A percentile compares a stretch with the other conserved stretches of the same genome.
These are phyloP conservation scores for Ptychoptera contaminata DNA, from an alignment of 2,888 invertebrate genomes.

Conservation along the genomic window DNA sequence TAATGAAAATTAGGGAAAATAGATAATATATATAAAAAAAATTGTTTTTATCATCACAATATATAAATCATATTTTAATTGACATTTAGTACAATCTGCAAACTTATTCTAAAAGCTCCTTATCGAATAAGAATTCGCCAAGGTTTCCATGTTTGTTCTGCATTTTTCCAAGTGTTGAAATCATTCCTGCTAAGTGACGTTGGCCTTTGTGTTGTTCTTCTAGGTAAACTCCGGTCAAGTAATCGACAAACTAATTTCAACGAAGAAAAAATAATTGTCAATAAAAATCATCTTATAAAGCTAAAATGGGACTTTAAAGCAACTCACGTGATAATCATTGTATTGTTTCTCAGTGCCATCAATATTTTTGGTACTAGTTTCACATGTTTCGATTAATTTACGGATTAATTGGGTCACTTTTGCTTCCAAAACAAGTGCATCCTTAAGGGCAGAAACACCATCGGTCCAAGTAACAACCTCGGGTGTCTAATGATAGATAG, in stretches of 20 bases:
- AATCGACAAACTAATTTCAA: conserved; percentile 50
- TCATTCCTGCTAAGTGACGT: conserved; percentile 64
- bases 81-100: too few relatives aligned
- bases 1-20: too few relatives aligned
- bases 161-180: conserved; percentile 61
- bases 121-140: conserved; percentile 75
- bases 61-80: too few relatives aligned
- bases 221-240: conserved; percentile 55
- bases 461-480: conserved; percentile 36
- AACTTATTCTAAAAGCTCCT: conserved; percentile 20
- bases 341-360: conserved; percentile 4
- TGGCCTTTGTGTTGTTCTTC: conserved; percentile 81
- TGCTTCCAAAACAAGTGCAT: conserved; percentile 63
- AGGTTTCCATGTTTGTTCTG: conserved; percentile 50
- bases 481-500: too few relatives aligned
- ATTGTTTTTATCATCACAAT: too few relatives aligned
- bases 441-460: conserved; percentile 53
- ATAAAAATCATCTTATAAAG: too few relatives aligned
- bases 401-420: conserved; percentile 62
- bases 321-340: conserved; percentile 71
- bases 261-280: neutral
- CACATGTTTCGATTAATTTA: conserved; percentile 53
- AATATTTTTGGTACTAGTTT: conserved; percentile 20
- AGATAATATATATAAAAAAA: too few relatives aligned
- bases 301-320: neutral